phyloP scores from a whole-genome alignment of 2,888 invertebrate genomes.

The Tetanocera ferruginea region DNA sequence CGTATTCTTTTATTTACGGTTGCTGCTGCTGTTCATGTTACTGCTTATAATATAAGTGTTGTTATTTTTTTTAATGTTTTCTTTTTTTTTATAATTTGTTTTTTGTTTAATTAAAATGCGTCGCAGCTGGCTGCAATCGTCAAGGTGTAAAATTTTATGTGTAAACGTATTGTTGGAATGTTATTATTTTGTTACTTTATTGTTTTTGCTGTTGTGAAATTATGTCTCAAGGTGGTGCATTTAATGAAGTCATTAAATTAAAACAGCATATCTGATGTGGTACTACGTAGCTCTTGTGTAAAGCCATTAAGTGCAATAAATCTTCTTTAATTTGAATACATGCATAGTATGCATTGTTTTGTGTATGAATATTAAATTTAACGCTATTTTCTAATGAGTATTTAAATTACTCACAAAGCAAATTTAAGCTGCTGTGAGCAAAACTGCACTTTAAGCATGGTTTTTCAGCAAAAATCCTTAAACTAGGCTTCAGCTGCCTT shows the following conservation, averaged over 20 bases:
- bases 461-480: too few species aligned
- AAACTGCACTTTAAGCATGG: too few species aligned
- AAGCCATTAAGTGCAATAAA: neutral
- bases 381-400: too few species aligned
- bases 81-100: neutral
- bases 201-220: neutral
- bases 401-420: neutral
- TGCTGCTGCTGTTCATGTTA: neutral
- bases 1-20: neutral
- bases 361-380: too few species aligned
- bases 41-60: neutral
- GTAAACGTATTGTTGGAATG: neutral
- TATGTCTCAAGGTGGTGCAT: neutral
- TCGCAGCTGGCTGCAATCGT: neutral
- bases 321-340: neutral
- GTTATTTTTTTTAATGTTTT: neutral
- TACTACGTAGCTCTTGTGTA: too few species aligned
- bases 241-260: neutral
- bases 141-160: constrained; percentile 10
- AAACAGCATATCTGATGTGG: neutral
- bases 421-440: neutral
- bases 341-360: neutral
- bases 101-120: neutral
- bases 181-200: neutral
- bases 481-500: too few species aligned